Base-by-base conservation (phyloP, 30 jellyfish, hydroid and myxozoan genomes). In the Haliclystus octoradiatus region DNA sequence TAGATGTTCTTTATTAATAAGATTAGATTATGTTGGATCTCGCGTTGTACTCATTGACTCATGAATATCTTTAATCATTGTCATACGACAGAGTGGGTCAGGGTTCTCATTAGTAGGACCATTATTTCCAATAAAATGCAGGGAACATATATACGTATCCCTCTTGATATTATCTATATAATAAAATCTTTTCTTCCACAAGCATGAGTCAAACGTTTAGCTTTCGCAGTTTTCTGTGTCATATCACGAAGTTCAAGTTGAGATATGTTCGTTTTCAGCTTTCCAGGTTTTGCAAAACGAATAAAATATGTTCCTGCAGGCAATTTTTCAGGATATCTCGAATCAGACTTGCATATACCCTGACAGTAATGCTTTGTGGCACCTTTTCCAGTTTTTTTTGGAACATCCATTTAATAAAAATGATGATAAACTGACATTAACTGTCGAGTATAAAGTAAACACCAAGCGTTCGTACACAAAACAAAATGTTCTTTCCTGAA, bases 101-200 rank as follows among this genome's bases (percentile, higher is more conserved):
- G 86, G 86, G 49, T 75, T 2, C 50, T 75, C 79, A 0, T 65
- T 72, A 9, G 78, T 75, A 49, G 86, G 86, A 9, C 86, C 86
- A 1, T 3, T 0, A n/a, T n/a, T n/a, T n/a, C n/a, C n/a, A n/a
- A n/a, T n/a, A n/a, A n/a, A n/a, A n/a, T n/a, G n/a, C n/a, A 75
- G 49, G 52, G 71, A 75, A 75, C 79, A 75, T 25, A 73, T 73
- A 33, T 73, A 63, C 1, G 78, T 75, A 31, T 65, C 70, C n/a
- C 62, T 63, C 84, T 69, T 73, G 61, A 60, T 73, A 27, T 47
- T 71, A 24, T 75, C 32, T 0, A 34, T 3, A 1, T 65, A 1
- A 64, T 33, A 75, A 75, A 75, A 72, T 75, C 79, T 46, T 75
- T 64, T 33, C 86, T 75, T 33, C 86, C 86, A 75, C 86, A 75